These are phyloP conservation scores for Neomicropteryx cornuta DNA, from an alignment of 1,140 invertebrate genomes.

Conservation along the genomic window DNA sequence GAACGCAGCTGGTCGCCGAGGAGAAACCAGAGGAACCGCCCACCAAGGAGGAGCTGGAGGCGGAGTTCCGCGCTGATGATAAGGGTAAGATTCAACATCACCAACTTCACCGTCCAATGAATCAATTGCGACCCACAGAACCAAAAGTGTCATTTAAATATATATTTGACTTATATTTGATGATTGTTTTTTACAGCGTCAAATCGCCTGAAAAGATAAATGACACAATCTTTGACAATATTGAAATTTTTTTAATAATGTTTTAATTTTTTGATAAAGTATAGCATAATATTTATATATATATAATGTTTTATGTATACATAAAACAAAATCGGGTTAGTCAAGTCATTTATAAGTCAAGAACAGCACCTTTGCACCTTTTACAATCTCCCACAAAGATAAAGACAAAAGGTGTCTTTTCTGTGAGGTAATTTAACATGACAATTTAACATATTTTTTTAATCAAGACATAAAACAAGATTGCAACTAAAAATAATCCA, in stretches of 20 bases:
- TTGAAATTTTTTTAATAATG: too few species aligned
- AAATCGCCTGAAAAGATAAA: too few species aligned
- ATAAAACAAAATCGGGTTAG: too few species aligned
- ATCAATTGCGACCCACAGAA: not conserved
- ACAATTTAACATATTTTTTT: not conserved
- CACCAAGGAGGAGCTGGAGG: slow-evolving; percentile 57
- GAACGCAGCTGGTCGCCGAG: slow-evolving; percentile 18
- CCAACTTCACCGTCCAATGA: not conserved
- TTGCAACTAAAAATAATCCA: too few species aligned
- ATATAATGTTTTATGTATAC: too few species aligned
- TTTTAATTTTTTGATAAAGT: too few species aligned
- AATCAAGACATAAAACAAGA: too few species aligned
- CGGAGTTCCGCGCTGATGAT: slow-evolving; percentile 66
- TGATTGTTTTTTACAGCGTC: too few species aligned
- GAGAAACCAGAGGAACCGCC: slow-evolving; percentile 41
- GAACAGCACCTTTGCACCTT: not conserved
- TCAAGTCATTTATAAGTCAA: not conserved
- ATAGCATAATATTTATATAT: too few species aligned
- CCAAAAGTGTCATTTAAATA: slow-evolving; percentile 3
- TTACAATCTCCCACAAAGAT: not conserved
- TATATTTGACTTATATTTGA: too few species aligned
- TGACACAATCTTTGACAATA: too few species aligned
- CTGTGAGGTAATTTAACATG: not conserved
- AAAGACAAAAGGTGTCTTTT: slow-evolving; percentile 1
- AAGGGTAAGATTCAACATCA: slow-evolving; percentile 44